Evolutionary conservation across 2,797 vertebrate species (phyloP).

Genomic region (Zenarchopterus dispar): DNA sequence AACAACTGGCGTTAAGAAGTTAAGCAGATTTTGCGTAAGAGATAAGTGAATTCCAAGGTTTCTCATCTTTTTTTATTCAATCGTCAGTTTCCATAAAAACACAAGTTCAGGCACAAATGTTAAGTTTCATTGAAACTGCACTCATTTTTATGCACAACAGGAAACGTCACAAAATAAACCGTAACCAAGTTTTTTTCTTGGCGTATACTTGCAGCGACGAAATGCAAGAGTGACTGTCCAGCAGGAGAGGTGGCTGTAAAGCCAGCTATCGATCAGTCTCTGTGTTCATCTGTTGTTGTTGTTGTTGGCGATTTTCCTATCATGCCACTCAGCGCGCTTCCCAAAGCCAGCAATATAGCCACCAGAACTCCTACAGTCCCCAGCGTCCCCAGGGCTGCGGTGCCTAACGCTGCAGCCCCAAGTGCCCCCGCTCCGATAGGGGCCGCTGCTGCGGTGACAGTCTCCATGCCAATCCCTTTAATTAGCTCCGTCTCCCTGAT

Average conservation of each 20-base stretch:
- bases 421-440: constrained; percentile 69
- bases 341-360: constrained; percentile 57
- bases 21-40: no score
- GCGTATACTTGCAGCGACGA: not conserved
- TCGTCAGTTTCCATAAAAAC: not conserved
- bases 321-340: constrained; percentile 56
- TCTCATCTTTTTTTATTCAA: constrained; percentile 7
- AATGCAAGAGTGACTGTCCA: not conserved
- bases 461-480: constrained; percentile 74
- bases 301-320: constrained; percentile 38
- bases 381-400: constrained; percentile 67
- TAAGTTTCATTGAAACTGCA: not conserved
- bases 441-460: constrained; percentile 68
- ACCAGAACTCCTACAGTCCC: constrained; percentile 61
- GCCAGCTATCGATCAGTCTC: constrained; percentile 26
- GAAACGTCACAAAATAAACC: not conserved
- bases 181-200: not conserved
- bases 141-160: no score
- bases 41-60: no score
- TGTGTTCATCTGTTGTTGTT: constrained; percentile 20
- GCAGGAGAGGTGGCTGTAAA: not conserved
- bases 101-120: not conserved
- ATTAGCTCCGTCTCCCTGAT: constrained; percentile 64
- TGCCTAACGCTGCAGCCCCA: constrained; percentile 64
- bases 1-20: no score